A percentile compares a stretch with the other conserved stretches of the same genome.
Evolutionary conservation across 2,797 vertebrate species (phyloP).

Genomic region (Perodicticus potto): DNA sequence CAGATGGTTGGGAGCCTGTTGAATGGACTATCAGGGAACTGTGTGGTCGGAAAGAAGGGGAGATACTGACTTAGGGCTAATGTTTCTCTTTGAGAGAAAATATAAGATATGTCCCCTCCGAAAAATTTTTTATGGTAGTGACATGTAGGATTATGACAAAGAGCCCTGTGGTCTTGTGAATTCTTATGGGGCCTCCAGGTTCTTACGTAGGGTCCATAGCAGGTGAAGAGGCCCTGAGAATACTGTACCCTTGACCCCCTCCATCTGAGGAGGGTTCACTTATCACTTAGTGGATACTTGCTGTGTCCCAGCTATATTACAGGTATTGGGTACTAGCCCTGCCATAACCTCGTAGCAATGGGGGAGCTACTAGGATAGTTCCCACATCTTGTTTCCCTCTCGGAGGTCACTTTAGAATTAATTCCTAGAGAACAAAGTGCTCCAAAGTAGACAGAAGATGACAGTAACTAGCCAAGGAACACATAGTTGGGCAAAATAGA

Average conservation of each 20-base stretch:
- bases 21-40: background rate
- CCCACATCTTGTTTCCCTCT: accelerated
- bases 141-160: background rate
- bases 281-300: background rate
- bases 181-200: background rate
- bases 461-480: background rate
- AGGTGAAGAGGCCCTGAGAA: background rate
- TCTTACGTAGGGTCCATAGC: background rate
- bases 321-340: too few species aligned
- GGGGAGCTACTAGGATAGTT: background rate
- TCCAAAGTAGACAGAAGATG: background rate
- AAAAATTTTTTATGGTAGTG: background rate
- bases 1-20: background rate
- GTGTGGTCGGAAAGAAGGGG: background rate
- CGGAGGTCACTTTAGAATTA: background rate
- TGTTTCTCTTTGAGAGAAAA: background rate
- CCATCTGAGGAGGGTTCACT: background rate
- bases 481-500: accelerated
- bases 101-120: background rate
- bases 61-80: background rate
- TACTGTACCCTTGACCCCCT: background rate
- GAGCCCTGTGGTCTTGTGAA: background rate
- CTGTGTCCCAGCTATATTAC: accelerated
- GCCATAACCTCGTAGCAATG: too few species aligned
- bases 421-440: background rate